Base-by-base conservation (phyloP, 2,797 vertebrate genomes). In the Sciurus carolinensis region DNA sequence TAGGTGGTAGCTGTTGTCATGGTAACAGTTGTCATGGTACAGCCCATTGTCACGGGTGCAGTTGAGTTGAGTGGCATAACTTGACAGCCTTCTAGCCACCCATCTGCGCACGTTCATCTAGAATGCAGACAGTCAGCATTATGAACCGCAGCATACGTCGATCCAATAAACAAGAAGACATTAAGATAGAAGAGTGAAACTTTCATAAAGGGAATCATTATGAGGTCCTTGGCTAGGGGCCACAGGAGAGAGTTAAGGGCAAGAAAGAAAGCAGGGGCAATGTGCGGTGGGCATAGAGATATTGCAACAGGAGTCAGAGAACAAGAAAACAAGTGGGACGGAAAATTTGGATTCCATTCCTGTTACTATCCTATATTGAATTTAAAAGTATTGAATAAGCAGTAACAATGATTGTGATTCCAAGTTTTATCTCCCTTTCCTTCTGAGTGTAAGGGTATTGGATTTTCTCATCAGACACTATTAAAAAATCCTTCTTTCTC, bases 161-260 rank as follows among this genome's bases (percentile, higher is more conserved):
- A 17, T 2, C 44, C 13, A 85, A 91, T 75, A 42, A 64, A 20
- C 10, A 90, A 66, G 26, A 71, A 26, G 3, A 30, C 10, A 77
- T 47, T 91, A 59, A 59, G 2, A 33, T 50, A 42, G 62, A 69
- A 64, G 17, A 13, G 59, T n/a, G 42, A 71, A 54, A n/a, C 11
- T 18, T 90, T 80, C 5, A 5, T 17, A 69, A n/a, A 79, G 62
- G 17, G 54, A 36, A 64, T 36, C 24, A 30, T 13, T 15, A 24
- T 8, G 17, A 83, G 3, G 1, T 5, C 83, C 3, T 67, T 95
- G 72, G 1, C 18, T 2, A 4, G 88, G 6, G 50, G 5, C 4
- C 1, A 8, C 1, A 30, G 28, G 13, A 54, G 36, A 64, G 1
- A n/a, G 1, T 0, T 0, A 2, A 71, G 50, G 9, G 24, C 47